phyloP scores from a whole-genome alignment of 2,888 invertebrate genomes.

The Synanthedon myopaeformis region DNA sequence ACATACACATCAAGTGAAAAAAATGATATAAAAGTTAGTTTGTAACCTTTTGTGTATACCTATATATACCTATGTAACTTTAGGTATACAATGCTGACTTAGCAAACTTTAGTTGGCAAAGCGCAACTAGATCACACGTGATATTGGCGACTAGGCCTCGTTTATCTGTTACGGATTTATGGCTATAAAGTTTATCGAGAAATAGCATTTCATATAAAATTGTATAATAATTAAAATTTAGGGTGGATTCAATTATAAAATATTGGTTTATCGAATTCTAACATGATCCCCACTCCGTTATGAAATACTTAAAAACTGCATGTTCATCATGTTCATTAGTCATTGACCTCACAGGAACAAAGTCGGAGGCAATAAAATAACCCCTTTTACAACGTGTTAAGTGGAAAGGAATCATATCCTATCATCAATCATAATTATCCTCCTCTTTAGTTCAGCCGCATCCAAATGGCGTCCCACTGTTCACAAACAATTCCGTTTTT shows the following conservation, averaged over 20 bases:
- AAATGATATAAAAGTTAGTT: too few relatives aligned
- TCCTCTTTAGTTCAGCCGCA: conserved; percentile 28
- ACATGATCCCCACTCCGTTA: conserved; percentile 19
- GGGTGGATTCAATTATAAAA: neutral
- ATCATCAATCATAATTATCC: conserved; percentile 64
- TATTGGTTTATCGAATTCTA: neutral
- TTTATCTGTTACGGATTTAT: too few relatives aligned
- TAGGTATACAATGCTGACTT: too few relatives aligned
- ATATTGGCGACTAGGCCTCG: too few relatives aligned
- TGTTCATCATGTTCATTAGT: conserved; percentile 60
- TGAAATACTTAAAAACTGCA: conserved; percentile 44
- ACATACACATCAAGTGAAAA: too few relatives aligned
- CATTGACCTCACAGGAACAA: conserved; percentile 54
- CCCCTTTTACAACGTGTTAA: conserved; percentile 64
- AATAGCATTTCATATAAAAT: too few relatives aligned
- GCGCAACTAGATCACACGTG: too few relatives aligned
- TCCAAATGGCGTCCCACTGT: conserved; percentile 11
- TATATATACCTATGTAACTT: too few relatives aligned
- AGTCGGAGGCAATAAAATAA: conserved; percentile 57
- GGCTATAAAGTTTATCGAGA: too few relatives aligned
- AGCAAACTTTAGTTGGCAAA: too few relatives aligned
- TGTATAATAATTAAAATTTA: neutral
- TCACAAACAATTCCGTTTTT: conserved; percentile 11
- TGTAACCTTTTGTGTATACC: too few relatives aligned
- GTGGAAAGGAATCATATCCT: conserved; percentile 64